Evolutionary conservation across 2,888 invertebrate species (phyloP), one percentile per base, ranked within the genome.

Genomic region (Eristalinus sepulchralis): DNA sequence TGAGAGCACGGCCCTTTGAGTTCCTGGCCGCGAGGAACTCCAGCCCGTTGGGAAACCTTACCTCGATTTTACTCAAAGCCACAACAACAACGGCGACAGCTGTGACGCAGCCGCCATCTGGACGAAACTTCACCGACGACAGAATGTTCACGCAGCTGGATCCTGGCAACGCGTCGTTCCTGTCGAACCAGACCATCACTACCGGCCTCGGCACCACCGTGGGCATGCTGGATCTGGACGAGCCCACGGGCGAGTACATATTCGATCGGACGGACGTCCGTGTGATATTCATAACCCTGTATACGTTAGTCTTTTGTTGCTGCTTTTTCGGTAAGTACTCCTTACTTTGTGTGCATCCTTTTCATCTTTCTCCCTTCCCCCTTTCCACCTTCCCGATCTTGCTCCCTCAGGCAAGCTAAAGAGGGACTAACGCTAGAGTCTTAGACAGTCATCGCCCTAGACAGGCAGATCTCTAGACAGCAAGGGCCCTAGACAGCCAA

Each of bases 281-380:
- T 90, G 94, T 95, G 68, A 94, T 96, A 90, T 96, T 96, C 92
- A 95, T 96, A 90, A 95, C 95, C 0, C 93, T 96, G 33, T 97
- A 97, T 91, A 95, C 96, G 1, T 93, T 96, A 88, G 96, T 97
- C 22, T 97, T 97, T 92, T 95, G 96, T 92, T 95, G 96, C 90
- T 97, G 97, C 91, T 96, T 96, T 92, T 96, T 97, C 90, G 97
- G 97, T 97, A 92, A 96, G 96, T 95, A 82, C 0, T 27, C 27
- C 2, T 27, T 27, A 5, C 27, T 27, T 27, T n/a, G n/a, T n/a
- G n/a, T n/a, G n/a, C n/a, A n/a, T n/a, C n/a, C 27, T 27, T 2
- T 27, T 27, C 27, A 27, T 27, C 27, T 5, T 3, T 5, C 2
- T 5, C 27, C 27, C 27, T 27, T 27, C 27, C 27, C 27, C 5